Evolutionary conservation across 2,113 vertebrate genomes (phyloP).

Genomic region (Larimichthys polyactis): DNA sequence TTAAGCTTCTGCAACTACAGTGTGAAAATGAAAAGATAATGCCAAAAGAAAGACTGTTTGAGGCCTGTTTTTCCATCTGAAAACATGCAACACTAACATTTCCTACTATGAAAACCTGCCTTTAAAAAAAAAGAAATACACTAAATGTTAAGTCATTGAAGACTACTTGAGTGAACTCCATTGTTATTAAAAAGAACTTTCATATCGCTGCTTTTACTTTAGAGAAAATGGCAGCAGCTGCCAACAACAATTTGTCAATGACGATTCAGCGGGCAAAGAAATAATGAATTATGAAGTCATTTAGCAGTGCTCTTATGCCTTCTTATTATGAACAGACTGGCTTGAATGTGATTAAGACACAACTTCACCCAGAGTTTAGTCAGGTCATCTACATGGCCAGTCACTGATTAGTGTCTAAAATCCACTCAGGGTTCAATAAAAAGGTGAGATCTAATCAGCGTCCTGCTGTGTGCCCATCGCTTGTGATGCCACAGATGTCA

Average conservation of each 20-base stretch:
- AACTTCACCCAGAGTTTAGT: conserved; percentile 11
- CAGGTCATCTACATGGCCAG: conserved; percentile 27
- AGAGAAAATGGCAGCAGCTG: conserved; percentile 14
- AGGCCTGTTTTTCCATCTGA: not conserved
- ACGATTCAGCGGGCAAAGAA: conserved; percentile 31
- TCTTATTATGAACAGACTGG: not conserved
- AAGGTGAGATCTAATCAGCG: conserved; percentile 50
- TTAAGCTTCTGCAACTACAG: not conserved
- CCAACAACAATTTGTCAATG: conserved; percentile 21
- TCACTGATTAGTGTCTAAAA: conserved; percentile 24
- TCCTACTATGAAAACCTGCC: not conserved
- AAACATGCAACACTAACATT: conserved; percentile 7
- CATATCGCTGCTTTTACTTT: conserved; percentile 3
- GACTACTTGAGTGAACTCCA: not conserved
- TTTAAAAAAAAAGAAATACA: conserved; percentile 6
- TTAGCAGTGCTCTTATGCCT: not conserved
- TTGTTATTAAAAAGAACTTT: conserved; percentile 14
- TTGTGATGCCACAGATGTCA: conserved; percentile 19
- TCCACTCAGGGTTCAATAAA: conserved; percentile 3
- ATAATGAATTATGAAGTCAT: conserved; percentile 35
- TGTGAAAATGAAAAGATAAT: not conserved
- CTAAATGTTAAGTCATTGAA: not conserved
- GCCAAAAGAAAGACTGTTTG: not conserved
- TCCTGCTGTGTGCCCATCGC: conserved; percentile 33
- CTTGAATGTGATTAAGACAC: not conserved